Evolutionary conservation across 2,113 vertebrate species (phyloP), one percentile per base, ranked within the genome.

Genomic region (Salvelinus alpinus): DNA sequence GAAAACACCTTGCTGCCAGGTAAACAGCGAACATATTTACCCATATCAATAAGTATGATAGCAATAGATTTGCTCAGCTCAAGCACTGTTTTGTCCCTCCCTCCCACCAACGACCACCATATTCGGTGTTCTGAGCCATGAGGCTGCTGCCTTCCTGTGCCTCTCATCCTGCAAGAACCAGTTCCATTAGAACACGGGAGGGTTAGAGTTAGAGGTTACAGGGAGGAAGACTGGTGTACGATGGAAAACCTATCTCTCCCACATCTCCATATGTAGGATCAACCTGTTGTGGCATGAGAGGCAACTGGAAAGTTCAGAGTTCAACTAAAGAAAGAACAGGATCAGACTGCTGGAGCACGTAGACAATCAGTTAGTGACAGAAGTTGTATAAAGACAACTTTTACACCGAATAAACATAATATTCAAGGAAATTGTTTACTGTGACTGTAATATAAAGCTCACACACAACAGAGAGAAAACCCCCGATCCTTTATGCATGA

Each of bases 261-360:
- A 25, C 65, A 71, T 74, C 75, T 69, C 27, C n/a, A 13, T 27
- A 27, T 29, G 29, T 4, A 29, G 3, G 29, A 29, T 29, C 29
- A 29, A 29, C 29, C 3, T 29, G 29, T 29, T 29, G 4, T 0
- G 3, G 29, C 29, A 29, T 11, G 83, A 78, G 77, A 85, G 73
- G 65, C 83, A 80, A 76, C 81, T 31, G 5, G 1, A 38, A 71
- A 73, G 88, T 83, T 86, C 84, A 90, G 75, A 83, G 90, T 80
- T 90, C 87, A 88, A 70, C 78, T 62, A 72, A 86, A 82, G 74
- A 64, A 88, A 83, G 71, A 59, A 75, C 64, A 75, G 81, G 78
- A 76, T 20, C 51, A 76, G 13, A 22, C 59, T 7, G n/a, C n/a
- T 62, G 14, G 20, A 14, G 14, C 20, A 12, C 3, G 31, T 31